Base-by-base conservation (phyloP, 2,797 vertebrate genomes). In the Triplophysa bombifrons region DNA sequence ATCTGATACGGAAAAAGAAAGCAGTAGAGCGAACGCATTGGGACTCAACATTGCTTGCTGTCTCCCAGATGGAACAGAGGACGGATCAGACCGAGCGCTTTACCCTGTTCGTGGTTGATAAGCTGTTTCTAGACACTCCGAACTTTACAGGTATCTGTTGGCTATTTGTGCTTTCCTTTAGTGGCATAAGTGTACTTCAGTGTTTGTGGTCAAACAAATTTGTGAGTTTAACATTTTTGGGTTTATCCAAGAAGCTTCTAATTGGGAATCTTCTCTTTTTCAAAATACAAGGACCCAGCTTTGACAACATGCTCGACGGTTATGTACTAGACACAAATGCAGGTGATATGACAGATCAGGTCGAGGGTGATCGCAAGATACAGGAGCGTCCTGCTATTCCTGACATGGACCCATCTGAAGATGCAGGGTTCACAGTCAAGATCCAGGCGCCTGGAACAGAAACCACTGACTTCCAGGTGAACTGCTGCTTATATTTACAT, bases 401-500 rank as follows among this genome's bases (percentile, higher is more conserved):
- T 81, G 96, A 97, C 84, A 91, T 94, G 61, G 94, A 95, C 8
- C 93, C 94, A 73, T 95, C 95, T 68, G 96, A 97, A 80, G 95
- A 97, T 82, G 93, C 92, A 0, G 91, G 93, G 64, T 96, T 97
- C 51, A 93, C 92, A 0, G 92, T 98, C 89, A 96, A 93, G 89
- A 96, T 98, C 84, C 94, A 95, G 55, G 94, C 93, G 2, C 96
- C 95, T 0, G 95, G 93, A 17, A 87, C 92, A 27, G 97, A 98
- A 73, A 90, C 93, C 50, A 98, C 97, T 73, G 93, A 96, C 60
- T 91, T 99, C 25, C 96, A 98, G 94, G 97, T 98, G 89, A 61
- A 50, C 10, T 66, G 34, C 34, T 38, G 8, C 12, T 20, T 5
- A 17, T 66, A 9, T 13, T 72, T 61, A 12, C 7, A 67, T 51